These are phyloP conservation scores for Spatula versicolor DNA, from an alignment of 2,797 vertebrate species.

Conservation along the genomic window DNA sequence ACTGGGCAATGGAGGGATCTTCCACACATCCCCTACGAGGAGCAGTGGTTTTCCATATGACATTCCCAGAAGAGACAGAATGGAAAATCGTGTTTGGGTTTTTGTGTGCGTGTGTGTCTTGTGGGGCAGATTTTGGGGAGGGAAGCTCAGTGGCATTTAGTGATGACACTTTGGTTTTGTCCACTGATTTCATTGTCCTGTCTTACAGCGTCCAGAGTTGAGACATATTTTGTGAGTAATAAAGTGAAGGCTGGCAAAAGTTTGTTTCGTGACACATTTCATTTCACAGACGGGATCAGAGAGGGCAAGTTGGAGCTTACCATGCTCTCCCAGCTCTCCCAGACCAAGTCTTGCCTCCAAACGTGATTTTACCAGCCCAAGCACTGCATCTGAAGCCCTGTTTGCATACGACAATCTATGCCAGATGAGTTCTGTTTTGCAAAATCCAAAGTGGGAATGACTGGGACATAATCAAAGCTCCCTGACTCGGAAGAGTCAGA, in stretches of 20 bases:
- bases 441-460: neutral
- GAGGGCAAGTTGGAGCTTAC: neutral
- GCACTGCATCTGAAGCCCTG: neutral
- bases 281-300: neutral
- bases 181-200: neutral
- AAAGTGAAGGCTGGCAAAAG: neutral
- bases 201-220: neutral
- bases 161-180: neutral
- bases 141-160: neutral
- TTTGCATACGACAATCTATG: neutral
- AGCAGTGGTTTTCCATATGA: neutral
- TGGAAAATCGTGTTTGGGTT: neutral
- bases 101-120: neutral
- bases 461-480: neutral
- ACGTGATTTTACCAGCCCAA: neutral
- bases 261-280: neutral
- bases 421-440: neutral
- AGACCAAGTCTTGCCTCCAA: neutral
- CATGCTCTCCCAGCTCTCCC: neutral
- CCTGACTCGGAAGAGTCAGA: neutral
- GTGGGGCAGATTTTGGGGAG: neutral
- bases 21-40: neutral
- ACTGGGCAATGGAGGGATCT: neutral
- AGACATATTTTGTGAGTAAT: neutral
- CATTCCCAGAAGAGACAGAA: neutral